phyloP scores from a whole-genome alignment of 2,797 vertebrate genomes.

The Emys orbicularis region DNA sequence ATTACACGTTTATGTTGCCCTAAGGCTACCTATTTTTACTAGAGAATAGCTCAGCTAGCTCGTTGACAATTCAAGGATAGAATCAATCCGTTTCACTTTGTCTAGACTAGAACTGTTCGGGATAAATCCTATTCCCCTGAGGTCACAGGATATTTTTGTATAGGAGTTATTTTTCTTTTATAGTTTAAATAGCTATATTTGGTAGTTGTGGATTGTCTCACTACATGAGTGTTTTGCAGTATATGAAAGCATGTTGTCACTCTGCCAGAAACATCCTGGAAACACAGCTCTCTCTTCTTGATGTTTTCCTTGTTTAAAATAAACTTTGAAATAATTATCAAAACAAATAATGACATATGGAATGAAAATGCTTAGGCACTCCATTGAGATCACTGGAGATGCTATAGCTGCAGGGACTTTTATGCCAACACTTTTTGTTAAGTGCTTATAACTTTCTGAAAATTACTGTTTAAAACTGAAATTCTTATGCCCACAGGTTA shows the following conservation, averaged over 20 bases:
- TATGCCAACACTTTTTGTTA: neutral
- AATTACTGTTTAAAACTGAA: constrained; percentile 23
- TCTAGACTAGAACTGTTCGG: constrained; percentile 14
- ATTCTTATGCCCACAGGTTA: constrained; percentile 13
- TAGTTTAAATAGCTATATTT: constrained; percentile 16
- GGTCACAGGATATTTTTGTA: neutral
- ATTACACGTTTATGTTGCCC: constrained; percentile 43
- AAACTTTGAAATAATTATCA: constrained; percentile 28
- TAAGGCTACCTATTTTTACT: constrained; percentile 1
- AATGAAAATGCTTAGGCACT: constrained; percentile 21
- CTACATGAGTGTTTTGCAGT: constrained; percentile 10
- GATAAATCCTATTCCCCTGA: constrained; percentile 20
- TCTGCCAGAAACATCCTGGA: constrained; percentile 23
- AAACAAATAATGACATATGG: constrained; percentile 24
- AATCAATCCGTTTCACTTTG: constrained; percentile 19
- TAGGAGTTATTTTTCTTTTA: constrained; percentile 1
- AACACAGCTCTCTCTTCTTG: neutral
- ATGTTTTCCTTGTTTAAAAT: constrained; percentile 1
- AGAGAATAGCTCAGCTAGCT: constrained; percentile 16
- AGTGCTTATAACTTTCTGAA: constrained; percentile 32
- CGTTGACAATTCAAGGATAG: constrained; percentile 40
- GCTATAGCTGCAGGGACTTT: constrained; percentile 5
- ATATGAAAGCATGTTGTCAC: neutral
- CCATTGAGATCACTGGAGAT: constrained; percentile 2
- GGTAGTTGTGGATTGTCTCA: neutral